Conservation (phyloP, 92 coral and sea anemone genomes). For the Siderastrea radians region DNA sequence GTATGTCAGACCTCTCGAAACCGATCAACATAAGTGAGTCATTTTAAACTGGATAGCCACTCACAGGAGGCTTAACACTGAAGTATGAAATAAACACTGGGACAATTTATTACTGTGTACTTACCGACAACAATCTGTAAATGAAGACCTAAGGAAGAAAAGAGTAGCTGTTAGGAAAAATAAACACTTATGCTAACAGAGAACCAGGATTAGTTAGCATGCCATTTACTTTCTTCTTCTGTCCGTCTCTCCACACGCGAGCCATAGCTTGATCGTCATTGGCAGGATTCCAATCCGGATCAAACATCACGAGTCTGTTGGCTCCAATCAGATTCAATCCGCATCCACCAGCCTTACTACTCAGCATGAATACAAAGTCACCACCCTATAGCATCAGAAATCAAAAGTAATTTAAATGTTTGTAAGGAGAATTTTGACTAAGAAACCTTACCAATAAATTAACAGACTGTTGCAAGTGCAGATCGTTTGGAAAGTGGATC, state of each 20-base stretch:
- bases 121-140: slow-evolving; percentile 89
- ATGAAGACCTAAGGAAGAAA: slow-evolving; percentile 78
- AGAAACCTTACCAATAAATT: not conserved
- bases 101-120: slow-evolving; percentile 13
- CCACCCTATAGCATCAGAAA: slow-evolving; percentile 63
- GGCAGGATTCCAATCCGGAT: slow-evolving; percentile 99
- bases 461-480: not conserved
- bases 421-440: not conserved
- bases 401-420: not conserved
- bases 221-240: slow-evolving; percentile 86
- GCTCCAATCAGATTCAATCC: slow-evolving; percentile 98
- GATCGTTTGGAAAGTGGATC: not conserved
- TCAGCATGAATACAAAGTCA: slow-evolving; percentile 95
- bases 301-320: slow-evolving; percentile 96
- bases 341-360: slow-evolving; percentile 98
- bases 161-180: not conserved
- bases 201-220: not conserved
- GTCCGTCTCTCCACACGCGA: slow-evolving; percentile 97
- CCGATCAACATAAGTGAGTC: too few relatives aligned
- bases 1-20: too few relatives aligned
- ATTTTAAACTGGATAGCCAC: too few relatives aligned
- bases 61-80: too few relatives aligned
- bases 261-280: slow-evolving; percentile 99
- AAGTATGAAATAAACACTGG: too few relatives aligned
- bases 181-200: not conserved